Evolutionary conservation across 2,888 invertebrate genomes (phyloP).

Genomic region (Drosophila atroscutellata): DNA sequence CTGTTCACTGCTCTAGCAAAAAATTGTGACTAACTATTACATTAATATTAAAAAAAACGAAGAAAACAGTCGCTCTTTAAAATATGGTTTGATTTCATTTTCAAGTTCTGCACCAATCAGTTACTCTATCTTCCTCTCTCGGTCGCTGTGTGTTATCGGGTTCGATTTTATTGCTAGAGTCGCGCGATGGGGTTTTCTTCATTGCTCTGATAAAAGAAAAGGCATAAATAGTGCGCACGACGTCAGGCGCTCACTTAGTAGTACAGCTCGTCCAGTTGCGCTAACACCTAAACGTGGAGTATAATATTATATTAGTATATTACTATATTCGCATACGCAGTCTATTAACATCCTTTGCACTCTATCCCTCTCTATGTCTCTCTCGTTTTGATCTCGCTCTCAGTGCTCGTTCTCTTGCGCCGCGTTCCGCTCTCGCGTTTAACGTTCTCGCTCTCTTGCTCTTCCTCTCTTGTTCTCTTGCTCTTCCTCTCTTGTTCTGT

Average conservation of each 20-base stretch:
- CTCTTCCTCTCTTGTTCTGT: neutral
- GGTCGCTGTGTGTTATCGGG: conserved; percentile 34
- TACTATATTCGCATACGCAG: neutral
- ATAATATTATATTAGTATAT: neutral
- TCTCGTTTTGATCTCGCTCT: neutral
- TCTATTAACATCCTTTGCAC: conserved; percentile 32
- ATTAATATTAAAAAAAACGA: neutral
- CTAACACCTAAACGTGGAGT: conserved; percentile 34
- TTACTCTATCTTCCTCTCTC: neutral
- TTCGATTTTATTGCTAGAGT: conserved; percentile 40
- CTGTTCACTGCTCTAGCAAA: neutral
- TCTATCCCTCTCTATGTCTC: conserved; percentile 2
- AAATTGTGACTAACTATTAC: conserved; percentile 31
- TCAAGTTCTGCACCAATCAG: conserved; percentile 22
- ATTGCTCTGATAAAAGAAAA: conserved; percentile 51
- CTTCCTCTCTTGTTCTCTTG: neutral
- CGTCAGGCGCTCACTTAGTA: conserved; percentile 56
- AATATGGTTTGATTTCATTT: conserved; percentile 42
- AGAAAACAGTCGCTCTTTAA: conserved; percentile 50
- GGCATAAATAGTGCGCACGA: conserved; percentile 66
- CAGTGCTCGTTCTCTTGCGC: neutral
- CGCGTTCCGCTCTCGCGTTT: neutral
- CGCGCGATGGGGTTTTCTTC: conserved; percentile 13
- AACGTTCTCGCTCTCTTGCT: neutral
- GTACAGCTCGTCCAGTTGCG: conserved; percentile 50